Evolutionary conservation across 2,888 invertebrate species (phyloP), one percentile per base, ranked within the genome.

Genomic region (Aethes cnicana): DNA sequence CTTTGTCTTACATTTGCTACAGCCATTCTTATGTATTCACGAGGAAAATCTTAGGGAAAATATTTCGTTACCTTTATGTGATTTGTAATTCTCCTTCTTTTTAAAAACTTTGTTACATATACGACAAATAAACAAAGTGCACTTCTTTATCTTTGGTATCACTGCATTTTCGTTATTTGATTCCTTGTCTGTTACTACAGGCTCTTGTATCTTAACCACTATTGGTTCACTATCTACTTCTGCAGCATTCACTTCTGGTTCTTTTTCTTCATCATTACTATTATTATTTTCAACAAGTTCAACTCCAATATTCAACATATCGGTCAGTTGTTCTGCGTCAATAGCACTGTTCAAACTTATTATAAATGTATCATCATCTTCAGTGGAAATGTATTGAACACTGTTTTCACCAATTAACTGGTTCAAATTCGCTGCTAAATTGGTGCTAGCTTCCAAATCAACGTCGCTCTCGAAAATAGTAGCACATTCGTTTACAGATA

Each of bases 381-480:
- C 89, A 0, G 89, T 88, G 2, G 86, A 87, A 37, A 89, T 83
- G 28, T 89, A 89, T 36, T 88, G 87, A 1, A 89, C 89, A 49
- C 62, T 81, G 54, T 89, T 89, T 50, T 88, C 90, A 0, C 86
- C 87, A 1, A 89, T 89, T 7, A 89, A 54, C 53, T 88, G 89
- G 50, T 86, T 89, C n/a, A 89, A 63, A 64, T 89, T 88, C 0
- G 84, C 87, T 0, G 89, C 84, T 53, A 89, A 65, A 63, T 83
- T 84, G 0, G 84, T 80, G 56, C 89, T 89, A 0, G 84, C 82
- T 66, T 89, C 89, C 48, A 89, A 75, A 63, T 89, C 89, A 0
- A 89, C 86, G 52, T 89, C 89, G 21, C 81, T 87, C 61, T 89
- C 89, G 47, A 89, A 89, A 63, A 89, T 89, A 1, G 89, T 89